Conservation (phyloP, 1,140 invertebrate species). For the Drosophila orena region DNA sequence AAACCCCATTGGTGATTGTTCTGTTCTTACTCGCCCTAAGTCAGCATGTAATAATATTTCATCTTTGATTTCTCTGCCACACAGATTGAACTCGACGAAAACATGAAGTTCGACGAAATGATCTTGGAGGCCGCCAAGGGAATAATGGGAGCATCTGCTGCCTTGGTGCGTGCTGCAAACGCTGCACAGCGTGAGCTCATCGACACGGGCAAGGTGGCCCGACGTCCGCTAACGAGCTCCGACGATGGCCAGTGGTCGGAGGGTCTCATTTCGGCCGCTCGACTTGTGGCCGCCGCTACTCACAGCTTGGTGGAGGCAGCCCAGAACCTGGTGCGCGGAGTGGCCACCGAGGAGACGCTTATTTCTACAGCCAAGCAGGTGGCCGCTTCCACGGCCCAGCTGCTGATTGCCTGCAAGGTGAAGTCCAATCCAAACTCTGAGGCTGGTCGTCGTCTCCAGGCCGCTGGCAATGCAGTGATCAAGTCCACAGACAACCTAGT, state of each 20-base stretch:
- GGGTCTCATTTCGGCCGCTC: constrained; percentile 97
- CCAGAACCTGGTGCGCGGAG: constrained; percentile 97
- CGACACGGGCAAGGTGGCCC: constrained; percentile 92
- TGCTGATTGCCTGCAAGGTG: constrained; percentile 98
- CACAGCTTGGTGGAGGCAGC: constrained; percentile 99
- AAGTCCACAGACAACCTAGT: constrained; percentile 98
- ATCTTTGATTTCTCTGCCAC: constrained; percentile 1
- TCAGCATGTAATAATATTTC: constrained; percentile 1
- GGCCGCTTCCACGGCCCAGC: constrained; percentile 97
- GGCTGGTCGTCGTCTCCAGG: constrained; percentile 95
- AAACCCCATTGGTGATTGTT: constrained; percentile 55
- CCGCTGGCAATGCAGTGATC: constrained; percentile 98
- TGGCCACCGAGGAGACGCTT: constrained; percentile 97
- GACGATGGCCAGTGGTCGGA: constrained; percentile 99
- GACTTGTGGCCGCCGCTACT: constrained; percentile 97
- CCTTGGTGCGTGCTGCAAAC: constrained; percentile 97
- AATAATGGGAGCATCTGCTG: constrained; percentile 98
- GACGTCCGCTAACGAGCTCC: constrained; percentile 91
- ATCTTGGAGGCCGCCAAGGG: constrained; percentile 99
- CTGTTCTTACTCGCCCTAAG: not conserved
- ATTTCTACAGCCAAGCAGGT: constrained; percentile 99
- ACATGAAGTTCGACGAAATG: constrained; percentile 99
- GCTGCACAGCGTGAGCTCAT: constrained; percentile 98
- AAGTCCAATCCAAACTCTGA: constrained; percentile 98
- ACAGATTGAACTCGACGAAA: constrained; percentile 93